Percentiles rank a stretch among this genome's conserved stretches.
phyloP scores from a whole-genome alignment of 2,888 invertebrate species.

The Drosophila demipolita region DNA sequence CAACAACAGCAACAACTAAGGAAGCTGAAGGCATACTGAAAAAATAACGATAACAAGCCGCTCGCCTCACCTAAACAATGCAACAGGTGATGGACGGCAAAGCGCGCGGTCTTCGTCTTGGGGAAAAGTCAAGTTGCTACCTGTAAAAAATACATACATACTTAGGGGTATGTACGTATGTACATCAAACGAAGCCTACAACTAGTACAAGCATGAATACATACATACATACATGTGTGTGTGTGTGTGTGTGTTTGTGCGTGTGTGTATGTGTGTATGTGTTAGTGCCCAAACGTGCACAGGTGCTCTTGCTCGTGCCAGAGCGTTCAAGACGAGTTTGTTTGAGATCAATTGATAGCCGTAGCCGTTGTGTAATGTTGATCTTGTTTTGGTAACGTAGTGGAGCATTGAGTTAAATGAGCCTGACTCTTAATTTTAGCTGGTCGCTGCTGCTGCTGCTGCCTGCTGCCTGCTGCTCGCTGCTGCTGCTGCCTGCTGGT shows the following conservation, averaged over 20 bases:
- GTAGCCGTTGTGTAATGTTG: constrained; percentile 78
- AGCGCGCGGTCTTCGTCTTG: constrained; percentile 55
- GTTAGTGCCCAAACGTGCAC: constrained; percentile 47
- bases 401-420: constrained; percentile 77
- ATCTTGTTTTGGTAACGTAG: constrained; percentile 79
- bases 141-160: constrained; percentile 44
- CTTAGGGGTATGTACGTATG: constrained; percentile 13
- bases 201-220: constrained; percentile 20
- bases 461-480: constrained; percentile 40
- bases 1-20: constrained; percentile 26
- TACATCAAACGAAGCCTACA: constrained; percentile 57
- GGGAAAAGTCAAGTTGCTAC: constrained; percentile 74
- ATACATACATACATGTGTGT: constrained; percentile 4
- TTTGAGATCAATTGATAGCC: constrained; percentile 73
- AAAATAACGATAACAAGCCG: constrained; percentile 51
- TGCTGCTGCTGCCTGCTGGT: constrained; percentile 44
- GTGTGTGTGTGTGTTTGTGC: background rate
- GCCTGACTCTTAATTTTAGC: constrained; percentile 69
- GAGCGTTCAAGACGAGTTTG: constrained; percentile 65
- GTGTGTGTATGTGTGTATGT: constrained; percentile 9
- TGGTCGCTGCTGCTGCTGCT: constrained; percentile 30
- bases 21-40: constrained; percentile 35
- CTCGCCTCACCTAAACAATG: constrained; percentile 51
- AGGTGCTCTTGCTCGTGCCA: constrained; percentile 59
- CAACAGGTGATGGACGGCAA: constrained; percentile 72